Evolutionary conservation across 2,797 vertebrate species (phyloP).

Genomic region (Paratrypauchen microcephalus): DNA sequence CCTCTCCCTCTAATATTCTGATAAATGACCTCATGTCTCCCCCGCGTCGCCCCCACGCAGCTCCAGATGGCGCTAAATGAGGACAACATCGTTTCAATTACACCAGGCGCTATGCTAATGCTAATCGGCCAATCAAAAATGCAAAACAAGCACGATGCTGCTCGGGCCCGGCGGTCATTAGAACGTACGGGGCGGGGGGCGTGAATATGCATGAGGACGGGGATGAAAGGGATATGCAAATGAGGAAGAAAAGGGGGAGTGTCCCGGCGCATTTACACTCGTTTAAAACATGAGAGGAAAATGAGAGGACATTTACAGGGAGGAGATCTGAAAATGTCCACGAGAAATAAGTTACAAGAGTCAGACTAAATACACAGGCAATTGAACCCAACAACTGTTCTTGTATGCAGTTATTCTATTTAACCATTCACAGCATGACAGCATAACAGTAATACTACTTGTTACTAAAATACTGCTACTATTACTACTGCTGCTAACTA

Average conservation of each 20-base stretch:
- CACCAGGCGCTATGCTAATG: conserved; percentile 79
- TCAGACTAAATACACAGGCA: not conserved
- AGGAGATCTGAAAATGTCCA: not conserved
- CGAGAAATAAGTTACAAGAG: not conserved
- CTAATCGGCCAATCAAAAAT: conserved; percentile 99
- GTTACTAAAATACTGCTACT: not conserved
- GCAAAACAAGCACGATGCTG: conserved; percentile 99
- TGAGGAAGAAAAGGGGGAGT: conserved; percentile 74
- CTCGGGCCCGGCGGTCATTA: conserved; percentile 99
- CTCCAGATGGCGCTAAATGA: conserved; percentile 84
- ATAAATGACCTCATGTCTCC: not conserved
- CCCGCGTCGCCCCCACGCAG: conserved; percentile 57
- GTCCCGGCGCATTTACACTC: not conserved
- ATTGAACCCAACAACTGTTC: not conserved
- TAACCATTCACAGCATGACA: no score
- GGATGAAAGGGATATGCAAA: conserved; percentile 99
- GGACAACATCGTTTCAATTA: conserved; percentile 98
- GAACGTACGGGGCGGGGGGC: conserved; percentile 86
- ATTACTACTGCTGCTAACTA: not conserved
- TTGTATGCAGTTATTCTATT: no score
- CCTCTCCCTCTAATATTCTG: not conserved
- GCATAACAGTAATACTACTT: no score
- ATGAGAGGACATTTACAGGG: not conserved
- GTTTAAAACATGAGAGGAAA: not conserved
- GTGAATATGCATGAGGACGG: conserved; percentile 99